phyloP scores from a whole-genome alignment of 2,888 invertebrate genomes.

The Drosophila flavopinicola region DNA sequence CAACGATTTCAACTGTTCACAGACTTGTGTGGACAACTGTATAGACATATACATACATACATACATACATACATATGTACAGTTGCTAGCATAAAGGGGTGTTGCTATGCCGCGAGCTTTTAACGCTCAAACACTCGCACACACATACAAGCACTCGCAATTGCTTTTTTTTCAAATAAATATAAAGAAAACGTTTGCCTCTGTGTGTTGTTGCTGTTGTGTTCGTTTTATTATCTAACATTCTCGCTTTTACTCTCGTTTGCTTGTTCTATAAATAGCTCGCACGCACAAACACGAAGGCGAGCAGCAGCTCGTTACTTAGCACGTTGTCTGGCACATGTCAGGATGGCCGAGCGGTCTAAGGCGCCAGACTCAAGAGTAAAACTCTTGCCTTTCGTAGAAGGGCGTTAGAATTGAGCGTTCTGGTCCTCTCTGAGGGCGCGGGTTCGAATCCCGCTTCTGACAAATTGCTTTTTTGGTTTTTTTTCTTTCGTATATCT shows the following conservation, averaged over 20 bases:
- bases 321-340: slow-evolving; percentile 23
- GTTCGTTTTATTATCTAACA: slow-evolving; percentile 45
- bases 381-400: slow-evolving; percentile 56
- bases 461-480: slow-evolving; percentile 6
- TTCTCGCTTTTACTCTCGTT: background rate
- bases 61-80: background rate
- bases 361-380: slow-evolving; percentile 82
- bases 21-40: slow-evolving; percentile 9
- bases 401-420: slow-evolving; percentile 44
- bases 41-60: background rate
- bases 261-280: slow-evolving; percentile 40
- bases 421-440: slow-evolving; percentile 73
- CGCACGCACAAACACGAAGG: background rate
- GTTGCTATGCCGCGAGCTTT: too few species aligned
- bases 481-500: background rate
- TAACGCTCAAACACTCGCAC: background rate
- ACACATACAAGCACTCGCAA: background rate
- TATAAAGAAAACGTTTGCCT: slow-evolving; percentile 11
- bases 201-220: slow-evolving; percentile 8
- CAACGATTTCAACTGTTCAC: background rate
- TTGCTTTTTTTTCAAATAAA: slow-evolving; percentile 9
- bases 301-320: slow-evolving; percentile 18
- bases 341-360: slow-evolving; percentile 84
- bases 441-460: slow-evolving; percentile 34
- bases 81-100: too few species aligned